These are phyloP conservation scores for Selenia dentaria DNA, from an alignment of 2,888 invertebrate genomes.

Conservation along the genomic window DNA sequence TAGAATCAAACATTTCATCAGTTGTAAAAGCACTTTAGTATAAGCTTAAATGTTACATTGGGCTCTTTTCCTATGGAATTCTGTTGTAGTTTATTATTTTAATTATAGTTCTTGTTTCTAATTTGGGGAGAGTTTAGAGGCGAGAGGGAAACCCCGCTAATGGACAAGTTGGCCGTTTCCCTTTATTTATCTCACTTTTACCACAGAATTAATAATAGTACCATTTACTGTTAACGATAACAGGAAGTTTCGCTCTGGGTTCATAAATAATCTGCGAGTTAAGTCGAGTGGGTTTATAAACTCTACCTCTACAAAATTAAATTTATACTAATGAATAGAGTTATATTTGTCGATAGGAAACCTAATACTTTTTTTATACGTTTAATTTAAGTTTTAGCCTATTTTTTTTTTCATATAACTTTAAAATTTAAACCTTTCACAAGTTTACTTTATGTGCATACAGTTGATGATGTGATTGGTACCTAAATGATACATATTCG, in stretches of 20 bases:
- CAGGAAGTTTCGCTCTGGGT: slow-evolving; percentile 42
- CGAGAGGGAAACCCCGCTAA: slow-evolving; percentile 19
- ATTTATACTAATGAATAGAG: slow-evolving; percentile 57
- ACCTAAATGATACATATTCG: too few relatives aligned
- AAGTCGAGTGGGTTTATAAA: slow-evolving; percentile 20
- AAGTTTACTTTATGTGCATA: too few relatives aligned
- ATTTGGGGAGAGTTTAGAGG: slow-evolving; percentile 21
- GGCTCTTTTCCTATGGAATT: slow-evolving; percentile 10
- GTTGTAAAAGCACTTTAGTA: not conserved
- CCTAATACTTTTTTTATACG: not conserved
- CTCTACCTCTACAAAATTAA: slow-evolving; percentile 47
- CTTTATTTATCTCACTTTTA: slow-evolving; percentile 35
- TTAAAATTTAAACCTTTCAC: too few relatives aligned
- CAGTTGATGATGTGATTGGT: too few relatives aligned
- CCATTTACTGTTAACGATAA: slow-evolving; percentile 39
- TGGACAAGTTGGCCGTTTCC: slow-evolving; percentile 25
- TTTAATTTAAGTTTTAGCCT: too few relatives aligned
- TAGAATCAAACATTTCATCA: not conserved
- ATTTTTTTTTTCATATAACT: too few relatives aligned
- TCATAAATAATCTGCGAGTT: slow-evolving; percentile 42
- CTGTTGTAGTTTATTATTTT: slow-evolving; percentile 25
- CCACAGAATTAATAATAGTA: not conserved
- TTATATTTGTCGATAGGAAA: slow-evolving; percentile 16
- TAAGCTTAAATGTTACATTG: slow-evolving; percentile 2
- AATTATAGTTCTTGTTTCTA: slow-evolving; percentile 27